phyloP scores from a whole-genome alignment of 2,113 vertebrate genomes.

The Lates calcarifer region DNA sequence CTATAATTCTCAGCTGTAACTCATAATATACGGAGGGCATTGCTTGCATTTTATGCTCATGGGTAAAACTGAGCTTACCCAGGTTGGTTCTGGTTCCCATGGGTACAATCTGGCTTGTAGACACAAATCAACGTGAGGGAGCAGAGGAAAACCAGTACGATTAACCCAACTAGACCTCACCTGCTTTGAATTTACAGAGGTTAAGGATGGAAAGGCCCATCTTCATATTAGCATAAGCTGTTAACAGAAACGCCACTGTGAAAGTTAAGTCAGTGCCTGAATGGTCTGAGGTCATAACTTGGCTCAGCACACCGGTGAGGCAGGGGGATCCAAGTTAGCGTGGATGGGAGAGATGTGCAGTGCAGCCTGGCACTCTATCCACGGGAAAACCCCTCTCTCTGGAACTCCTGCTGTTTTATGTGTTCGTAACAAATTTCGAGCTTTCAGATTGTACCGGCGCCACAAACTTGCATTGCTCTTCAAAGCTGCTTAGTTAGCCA shows the following conservation, averaged over 20 bases:
- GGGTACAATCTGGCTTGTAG: constrained; percentile 21
- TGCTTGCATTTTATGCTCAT: constrained; percentile 16
- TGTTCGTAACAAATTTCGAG: neutral
- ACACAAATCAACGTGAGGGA: constrained; percentile 7
- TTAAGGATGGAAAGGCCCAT: constrained; percentile 23
- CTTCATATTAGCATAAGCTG: constrained; percentile 25
- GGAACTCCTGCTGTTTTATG: constrained; percentile 24
- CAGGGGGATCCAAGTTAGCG: constrained; percentile 28
- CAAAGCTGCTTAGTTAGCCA: constrained; percentile 1
- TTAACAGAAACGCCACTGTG: constrained; percentile 25
- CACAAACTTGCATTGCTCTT: neutral
- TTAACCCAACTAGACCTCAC: constrained; percentile 24
- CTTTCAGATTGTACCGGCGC: constrained; percentile 4
- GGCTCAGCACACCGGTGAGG: constrained; percentile 16
- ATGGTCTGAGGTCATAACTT: constrained; percentile 63
- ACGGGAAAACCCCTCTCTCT: constrained; percentile 57
- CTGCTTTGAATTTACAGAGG: constrained; percentile 44
- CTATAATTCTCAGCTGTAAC: constrained; percentile 42
- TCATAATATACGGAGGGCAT: constrained; percentile 17
- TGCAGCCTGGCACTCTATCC: constrained; percentile 21
- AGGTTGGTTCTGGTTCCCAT: constrained; percentile 39
- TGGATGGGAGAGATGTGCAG: constrained; percentile 39
- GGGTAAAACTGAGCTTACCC: constrained; percentile 2
- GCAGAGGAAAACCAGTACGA: constrained; percentile 21
- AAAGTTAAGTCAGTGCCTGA: constrained; percentile 27